Evolutionary conservation across 2,888 invertebrate genomes (phyloP).

Genomic region (Troides aeacus): DNA sequence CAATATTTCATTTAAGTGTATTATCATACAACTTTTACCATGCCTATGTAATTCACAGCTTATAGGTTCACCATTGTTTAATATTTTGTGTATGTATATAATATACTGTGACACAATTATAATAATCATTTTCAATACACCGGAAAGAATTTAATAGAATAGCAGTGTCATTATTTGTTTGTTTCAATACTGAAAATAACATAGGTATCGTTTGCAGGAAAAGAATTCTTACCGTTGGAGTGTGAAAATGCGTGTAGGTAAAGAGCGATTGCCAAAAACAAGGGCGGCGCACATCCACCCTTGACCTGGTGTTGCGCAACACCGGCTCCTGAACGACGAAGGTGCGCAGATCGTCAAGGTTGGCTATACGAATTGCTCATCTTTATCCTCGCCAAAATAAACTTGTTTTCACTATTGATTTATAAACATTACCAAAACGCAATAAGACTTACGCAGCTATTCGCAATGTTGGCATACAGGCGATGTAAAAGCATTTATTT

Average conservation of each 20-base stretch:
- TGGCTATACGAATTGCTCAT: conserved; percentile 50
- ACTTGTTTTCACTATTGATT: conserved; percentile 42
- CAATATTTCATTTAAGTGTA: too few relatives aligned
- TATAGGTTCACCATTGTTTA: too few relatives aligned
- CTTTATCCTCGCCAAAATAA: conserved; percentile 61
- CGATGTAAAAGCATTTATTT: conserved; percentile 12
- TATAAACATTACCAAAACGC: conserved; percentile 30
- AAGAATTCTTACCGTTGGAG: conserved; percentile 42
- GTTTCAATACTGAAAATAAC: not conserved
- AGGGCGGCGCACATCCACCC: conserved; percentile 66
- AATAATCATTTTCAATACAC: too few relatives aligned
- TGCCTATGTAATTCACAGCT: too few relatives aligned
- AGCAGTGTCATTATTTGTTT: not conserved
- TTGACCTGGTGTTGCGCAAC: conserved; percentile 72
- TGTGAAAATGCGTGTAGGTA: conserved; percentile 52
- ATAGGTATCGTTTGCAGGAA: not conserved
- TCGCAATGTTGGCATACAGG: conserved; percentile 17
- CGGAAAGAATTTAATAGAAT: not conserved
- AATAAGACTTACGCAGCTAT: conserved; percentile 6
- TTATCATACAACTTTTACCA: too few relatives aligned
- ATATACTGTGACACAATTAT: too few relatives aligned
- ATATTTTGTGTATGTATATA: too few relatives aligned
- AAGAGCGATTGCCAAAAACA: conserved; percentile 64
- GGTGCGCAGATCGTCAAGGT: conserved; percentile 58
- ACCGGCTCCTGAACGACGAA: conserved; percentile 49